Conservation (phyloP, 1,140 invertebrate genomes). For the Theocolax elegans region DNA sequence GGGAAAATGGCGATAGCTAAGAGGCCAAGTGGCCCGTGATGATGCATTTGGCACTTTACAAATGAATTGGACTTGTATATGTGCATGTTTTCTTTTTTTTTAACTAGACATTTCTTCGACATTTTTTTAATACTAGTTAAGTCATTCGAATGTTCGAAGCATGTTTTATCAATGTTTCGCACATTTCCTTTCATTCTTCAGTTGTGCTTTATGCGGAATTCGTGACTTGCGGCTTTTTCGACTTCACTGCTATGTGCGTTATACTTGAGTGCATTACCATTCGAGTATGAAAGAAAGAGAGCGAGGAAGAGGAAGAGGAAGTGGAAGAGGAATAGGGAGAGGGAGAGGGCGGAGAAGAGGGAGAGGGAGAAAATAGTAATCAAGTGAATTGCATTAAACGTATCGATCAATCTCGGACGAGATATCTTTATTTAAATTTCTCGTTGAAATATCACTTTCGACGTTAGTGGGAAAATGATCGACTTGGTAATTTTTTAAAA, state of each 20-base stretch:
- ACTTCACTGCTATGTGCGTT: not conserved
- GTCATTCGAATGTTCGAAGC: not conserved
- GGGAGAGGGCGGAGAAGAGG: too few relatives aligned
- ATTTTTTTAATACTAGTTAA: slow-evolving; percentile 20
- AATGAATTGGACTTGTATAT: slow-evolving; percentile 20
- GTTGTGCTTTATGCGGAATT: not conserved
- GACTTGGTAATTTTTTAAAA: too few relatives aligned
- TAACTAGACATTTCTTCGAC: not conserved
- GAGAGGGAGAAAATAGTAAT: too few relatives aligned
- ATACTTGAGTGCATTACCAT: not conserved
- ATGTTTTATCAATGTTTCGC: slow-evolving; percentile 40
- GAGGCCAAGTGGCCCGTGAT: slow-evolving; percentile 38
- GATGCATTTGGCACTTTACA: slow-evolving; percentile 41
- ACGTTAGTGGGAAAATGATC: too few relatives aligned
- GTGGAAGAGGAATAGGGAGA: too few relatives aligned
- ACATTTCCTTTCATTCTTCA: slow-evolving; percentile 12
- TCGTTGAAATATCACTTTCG: too few relatives aligned
- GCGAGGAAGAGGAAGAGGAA: too few relatives aligned
- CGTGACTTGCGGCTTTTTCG: slow-evolving; percentile 22
- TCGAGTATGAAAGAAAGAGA: too few relatives aligned
- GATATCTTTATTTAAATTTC: too few relatives aligned
- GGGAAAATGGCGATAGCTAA: slow-evolving; percentile 34
- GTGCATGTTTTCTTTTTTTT: not conserved
- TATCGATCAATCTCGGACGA: too few relatives aligned
- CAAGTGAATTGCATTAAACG: too few relatives aligned